phyloP scores from a whole-genome alignment of 2,113 vertebrate species.

The Syrrhaptes paradoxus region DNA sequence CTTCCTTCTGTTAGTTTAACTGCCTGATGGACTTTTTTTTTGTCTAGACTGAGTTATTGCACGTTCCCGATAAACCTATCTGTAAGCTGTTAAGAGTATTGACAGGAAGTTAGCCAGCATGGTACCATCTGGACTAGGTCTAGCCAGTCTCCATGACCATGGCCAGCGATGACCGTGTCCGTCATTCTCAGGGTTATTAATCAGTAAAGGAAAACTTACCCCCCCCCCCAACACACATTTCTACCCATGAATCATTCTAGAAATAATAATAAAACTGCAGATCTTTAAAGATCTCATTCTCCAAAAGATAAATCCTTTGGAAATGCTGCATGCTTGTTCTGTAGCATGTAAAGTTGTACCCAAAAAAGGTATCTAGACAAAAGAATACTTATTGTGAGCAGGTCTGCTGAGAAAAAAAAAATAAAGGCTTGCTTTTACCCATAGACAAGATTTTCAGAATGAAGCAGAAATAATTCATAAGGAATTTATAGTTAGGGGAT shows the following conservation, averaged over 20 bases:
- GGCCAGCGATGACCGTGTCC: neutral
- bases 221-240: neutral
- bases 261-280: neutral
- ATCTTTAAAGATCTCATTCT: neutral
- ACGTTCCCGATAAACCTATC: constrained; percentile 48
- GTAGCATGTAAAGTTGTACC: neutral
- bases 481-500: constrained; percentile 44
- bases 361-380: neutral
- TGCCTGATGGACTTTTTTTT: constrained; percentile 22
- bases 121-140: constrained; percentile 64
- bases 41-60: constrained; percentile 64
- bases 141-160: constrained; percentile 32
- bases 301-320: neutral
- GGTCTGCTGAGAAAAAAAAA: neutral
- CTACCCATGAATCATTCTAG: neutral
- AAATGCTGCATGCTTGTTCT: neutral
- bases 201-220: neutral
- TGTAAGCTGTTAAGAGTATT: constrained; percentile 73
- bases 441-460: constrained; percentile 28
- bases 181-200: neutral
- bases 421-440: constrained; percentile 20
- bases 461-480: constrained; percentile 11
- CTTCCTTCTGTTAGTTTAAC: constrained; percentile 63
- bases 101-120: constrained; percentile 61
- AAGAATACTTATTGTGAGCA: neutral